A percentile compares a stretch with the other conserved stretches of the same genome.
Conservation (phyloP, 2,888 invertebrate genomes). For the Adelognathus sp. region DNA sequence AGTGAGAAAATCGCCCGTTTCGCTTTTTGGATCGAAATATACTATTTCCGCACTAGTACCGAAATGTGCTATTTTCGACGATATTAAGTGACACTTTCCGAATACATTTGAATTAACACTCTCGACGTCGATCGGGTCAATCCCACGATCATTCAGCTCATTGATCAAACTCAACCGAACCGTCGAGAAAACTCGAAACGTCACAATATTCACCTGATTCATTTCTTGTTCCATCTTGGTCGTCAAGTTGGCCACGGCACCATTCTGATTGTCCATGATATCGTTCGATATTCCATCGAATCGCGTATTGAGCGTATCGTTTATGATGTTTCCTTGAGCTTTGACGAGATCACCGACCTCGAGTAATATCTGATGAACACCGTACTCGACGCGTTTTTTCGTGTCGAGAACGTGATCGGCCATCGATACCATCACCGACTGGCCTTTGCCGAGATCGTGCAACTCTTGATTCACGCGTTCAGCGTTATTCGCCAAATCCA, state of each 20-base stretch:
- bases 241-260: conserved; percentile 88
- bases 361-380: conserved; percentile 90
- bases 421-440: conserved; percentile 90
- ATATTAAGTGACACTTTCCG: too few relatives aligned
- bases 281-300: conserved; percentile 88
- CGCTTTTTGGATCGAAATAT: too few relatives aligned
- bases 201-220: conserved; percentile 83
- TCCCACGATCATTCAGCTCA: too few relatives aligned
- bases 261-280: conserved; percentile 88
- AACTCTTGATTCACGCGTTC: conserved; percentile 74
- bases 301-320: conserved; percentile 86
- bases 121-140: too few relatives aligned
- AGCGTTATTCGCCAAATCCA: conserved; percentile 72
- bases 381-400: conserved; percentile 92
- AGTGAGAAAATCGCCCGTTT: too few relatives aligned
- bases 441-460: conserved; percentile 86
- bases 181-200: too few relatives aligned
- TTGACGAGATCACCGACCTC: conserved; percentile 89
- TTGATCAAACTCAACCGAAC: too few relatives aligned
- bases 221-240: conserved; percentile 90
- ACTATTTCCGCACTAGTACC: too few relatives aligned
- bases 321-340: conserved; percentile 85
- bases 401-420: conserved; percentile 93
- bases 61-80: too few relatives aligned
- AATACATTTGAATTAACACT: too few relatives aligned